Conservation (phyloP, 2,113 vertebrate genomes). For the Eonycteris spelaea region DNA sequence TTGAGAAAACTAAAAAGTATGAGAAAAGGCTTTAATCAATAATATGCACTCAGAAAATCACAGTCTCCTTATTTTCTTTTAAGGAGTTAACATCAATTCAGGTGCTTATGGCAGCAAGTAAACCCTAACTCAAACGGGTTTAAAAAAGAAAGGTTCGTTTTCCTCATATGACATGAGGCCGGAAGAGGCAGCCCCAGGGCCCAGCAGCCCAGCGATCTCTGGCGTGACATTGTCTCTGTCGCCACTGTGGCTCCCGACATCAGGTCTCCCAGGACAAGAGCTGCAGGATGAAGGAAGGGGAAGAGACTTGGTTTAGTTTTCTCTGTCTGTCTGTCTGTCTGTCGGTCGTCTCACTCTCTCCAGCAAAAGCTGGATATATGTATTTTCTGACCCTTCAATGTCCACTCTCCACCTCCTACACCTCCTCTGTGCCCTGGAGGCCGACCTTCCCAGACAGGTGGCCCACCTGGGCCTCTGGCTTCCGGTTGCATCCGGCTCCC, state of each 20-base stretch:
- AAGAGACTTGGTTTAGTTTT: neutral
- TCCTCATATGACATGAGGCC: neutral
- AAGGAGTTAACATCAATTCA: neutral
- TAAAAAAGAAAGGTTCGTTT: neutral
- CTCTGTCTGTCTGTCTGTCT: neutral
- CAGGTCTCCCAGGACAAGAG: neutral
- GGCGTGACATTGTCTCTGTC: neutral
- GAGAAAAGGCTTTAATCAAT: neutral
- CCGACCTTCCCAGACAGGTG: neutral
- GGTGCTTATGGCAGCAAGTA: neutral
- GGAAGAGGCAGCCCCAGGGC: neutral
- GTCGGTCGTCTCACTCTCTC: neutral
- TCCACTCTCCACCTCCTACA: neutral
- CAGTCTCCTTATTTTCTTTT: neutral
- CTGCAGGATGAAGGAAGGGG: neutral
- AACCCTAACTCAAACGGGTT: neutral
- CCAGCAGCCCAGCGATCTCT: neutral
- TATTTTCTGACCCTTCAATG: neutral
- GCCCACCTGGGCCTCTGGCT: neutral
- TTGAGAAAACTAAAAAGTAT: neutral
- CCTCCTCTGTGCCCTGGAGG: neutral
- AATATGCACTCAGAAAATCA: neutral
- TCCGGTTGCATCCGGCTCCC: neutral
- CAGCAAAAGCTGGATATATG: neutral
- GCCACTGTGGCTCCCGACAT: neutral